Conservation (phyloP, 30 jellyfish, hydroid and myxozoan genomes). For the Turritopsis dohrnii region DNA sequence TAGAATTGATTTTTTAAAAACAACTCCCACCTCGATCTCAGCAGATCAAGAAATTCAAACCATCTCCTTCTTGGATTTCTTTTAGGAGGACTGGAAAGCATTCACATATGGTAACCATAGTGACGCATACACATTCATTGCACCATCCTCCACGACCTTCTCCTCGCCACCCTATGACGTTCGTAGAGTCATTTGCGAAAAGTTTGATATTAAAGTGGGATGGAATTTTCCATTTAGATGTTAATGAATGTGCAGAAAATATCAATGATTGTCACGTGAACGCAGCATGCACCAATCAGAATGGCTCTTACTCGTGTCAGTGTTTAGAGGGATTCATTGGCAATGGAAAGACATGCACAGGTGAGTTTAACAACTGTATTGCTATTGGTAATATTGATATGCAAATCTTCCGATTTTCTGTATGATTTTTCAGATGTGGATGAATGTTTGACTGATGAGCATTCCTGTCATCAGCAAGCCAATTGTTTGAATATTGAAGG, state of each 20-base stretch:
- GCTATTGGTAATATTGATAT: too few relatives aligned
- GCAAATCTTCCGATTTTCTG: too few relatives aligned
- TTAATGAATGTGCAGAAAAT: conserved; percentile 32
- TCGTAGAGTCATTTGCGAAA: too few relatives aligned
- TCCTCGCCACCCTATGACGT: too few relatives aligned
- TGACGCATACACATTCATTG: not conserved
- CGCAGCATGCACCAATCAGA: conserved; percentile 42
- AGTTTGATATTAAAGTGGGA: not conserved
- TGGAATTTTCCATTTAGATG: conserved; percentile 13
- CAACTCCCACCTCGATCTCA: too few relatives aligned
- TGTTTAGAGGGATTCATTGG: conserved; percentile 51
- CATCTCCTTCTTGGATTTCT: not conserved
- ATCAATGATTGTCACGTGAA: conserved; percentile 26
- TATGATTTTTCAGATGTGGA: conserved; percentile 34
- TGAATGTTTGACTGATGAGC: conserved; percentile 38
- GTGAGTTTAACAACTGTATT: conserved; percentile 5
- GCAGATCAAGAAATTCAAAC: not conserved
- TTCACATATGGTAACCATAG: not conserved
- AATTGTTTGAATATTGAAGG: conserved; percentile 39
- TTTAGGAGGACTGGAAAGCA: not conserved
- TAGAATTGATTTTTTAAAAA: not conserved
- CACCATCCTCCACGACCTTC: not conserved
- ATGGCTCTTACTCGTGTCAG: conserved; percentile 42
- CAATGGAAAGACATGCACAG: conserved; percentile 43
- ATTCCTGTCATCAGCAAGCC: conserved; percentile 41